Base-by-base conservation (phyloP, 2,797 vertebrate species). In the Phalanger gymnotis region DNA sequence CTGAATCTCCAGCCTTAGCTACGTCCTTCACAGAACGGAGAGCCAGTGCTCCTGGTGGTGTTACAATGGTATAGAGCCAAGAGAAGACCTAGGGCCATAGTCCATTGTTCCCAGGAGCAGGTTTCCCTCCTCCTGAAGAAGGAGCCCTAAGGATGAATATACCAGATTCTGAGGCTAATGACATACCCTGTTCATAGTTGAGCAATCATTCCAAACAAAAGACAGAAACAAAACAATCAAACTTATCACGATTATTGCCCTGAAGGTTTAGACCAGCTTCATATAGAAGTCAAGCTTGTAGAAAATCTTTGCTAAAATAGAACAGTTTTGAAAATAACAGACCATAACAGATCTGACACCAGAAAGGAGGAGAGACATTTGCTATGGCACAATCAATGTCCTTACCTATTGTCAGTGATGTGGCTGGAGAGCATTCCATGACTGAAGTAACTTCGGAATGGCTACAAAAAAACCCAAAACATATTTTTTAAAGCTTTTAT, bases 351-450 rank as follows among this genome's bases (percentile, higher is more conserved):
- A 31, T 22, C 40, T 10, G 40, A 81, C 73, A 47, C 19, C 22
- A 1, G 73, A 47, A 22, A 31, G 9, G 5, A 47, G 40, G 0
- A 47, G 6, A 73, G 61, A 66, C 14, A 34, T 40, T 40, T 40
- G 66, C 16, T 40, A 40, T 22, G n/a, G 73, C 40, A 19, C 40
- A 27, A 27, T 11, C 27, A 27, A 4, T 7, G 0, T 81, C 7
- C 91, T 91, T 99, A 99, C 99, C 99, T 99, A 98, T 99, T 99
- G 97, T 99, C 99, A 93, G 99, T 99, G 97, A 99, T 99, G 98
- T 99, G 99, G 98, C 99, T 99, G 81, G 99, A 99, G 97, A 99
- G 99, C 98, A 99, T 99, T 66, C 99, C 99, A 31, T 99, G 99
- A 95, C 99, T 99, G 98, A 99, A 99, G 95, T 99, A 99, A 96